Percentiles rank a stretch among this genome's conserved stretches.
These are phyloP conservation scores for Himantopus leucocephalus DNA, from an alignment of 2,113 vertebrate genomes.

Conservation along the genomic window DNA sequence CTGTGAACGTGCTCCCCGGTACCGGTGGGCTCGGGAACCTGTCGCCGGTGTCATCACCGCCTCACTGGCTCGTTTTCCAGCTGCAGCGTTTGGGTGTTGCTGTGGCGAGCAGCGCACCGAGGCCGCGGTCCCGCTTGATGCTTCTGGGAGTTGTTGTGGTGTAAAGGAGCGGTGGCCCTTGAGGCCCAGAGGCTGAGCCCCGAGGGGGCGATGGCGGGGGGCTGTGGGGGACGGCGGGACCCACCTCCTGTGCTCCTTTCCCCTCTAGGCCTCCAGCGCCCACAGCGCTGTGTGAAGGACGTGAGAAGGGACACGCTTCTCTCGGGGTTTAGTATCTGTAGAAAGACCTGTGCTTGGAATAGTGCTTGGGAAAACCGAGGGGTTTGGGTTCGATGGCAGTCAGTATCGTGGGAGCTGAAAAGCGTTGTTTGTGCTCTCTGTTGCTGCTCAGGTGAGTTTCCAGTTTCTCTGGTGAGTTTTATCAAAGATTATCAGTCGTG, in stretches of 20 bases:
- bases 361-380: neutral
- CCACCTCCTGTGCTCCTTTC: neutral
- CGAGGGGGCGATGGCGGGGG: fast-evolving
- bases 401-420: neutral
- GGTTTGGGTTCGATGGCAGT: neutral
- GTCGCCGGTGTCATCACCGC: neutral
- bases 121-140: neutral
- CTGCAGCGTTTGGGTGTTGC: neutral
- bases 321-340: neutral
- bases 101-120: fast-evolving
- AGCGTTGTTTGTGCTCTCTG: neutral
- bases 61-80: fast-evolving
- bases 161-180: neutral
- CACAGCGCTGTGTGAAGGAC: neutral
- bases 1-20: neutral
- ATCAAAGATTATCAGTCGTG: neutral
- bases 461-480: neutral
- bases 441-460: neutral
- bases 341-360: neutral
- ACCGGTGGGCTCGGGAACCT: neutral
- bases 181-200: neutral
- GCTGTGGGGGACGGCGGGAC: neutral
- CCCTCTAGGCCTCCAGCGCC: neutral
- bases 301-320: neutral
- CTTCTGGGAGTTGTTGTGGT: neutral